phyloP scores from a whole-genome alignment of 2,888 invertebrate species.

The Drosophila longiperda region DNA sequence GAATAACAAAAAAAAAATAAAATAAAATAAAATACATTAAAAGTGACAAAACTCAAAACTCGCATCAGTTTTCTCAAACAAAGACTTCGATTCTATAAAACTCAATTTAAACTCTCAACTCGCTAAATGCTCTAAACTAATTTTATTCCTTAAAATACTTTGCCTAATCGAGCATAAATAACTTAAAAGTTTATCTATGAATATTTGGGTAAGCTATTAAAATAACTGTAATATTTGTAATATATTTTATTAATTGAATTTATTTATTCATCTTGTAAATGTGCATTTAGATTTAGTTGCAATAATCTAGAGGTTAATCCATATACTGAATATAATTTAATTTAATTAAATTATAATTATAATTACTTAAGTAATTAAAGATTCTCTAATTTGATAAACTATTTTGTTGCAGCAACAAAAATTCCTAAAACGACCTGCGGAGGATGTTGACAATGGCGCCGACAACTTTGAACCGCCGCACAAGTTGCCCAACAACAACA shows the following conservation, averaged over 20 bases:
- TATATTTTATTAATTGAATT: background rate
- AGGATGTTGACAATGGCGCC: conserved; percentile 86
- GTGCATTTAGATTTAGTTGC: no score
- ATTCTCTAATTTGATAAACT: conserved; percentile 9
- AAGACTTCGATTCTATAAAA: conserved; percentile 23
- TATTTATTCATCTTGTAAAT: no score
- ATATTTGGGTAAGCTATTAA: conserved; percentile 84
- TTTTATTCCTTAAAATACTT: conserved; percentile 33
- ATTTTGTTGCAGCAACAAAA: conserved; percentile 90
- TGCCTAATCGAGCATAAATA: conserved; percentile 47
- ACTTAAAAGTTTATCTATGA: conserved; percentile 81
- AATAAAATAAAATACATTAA: conserved; percentile 5
- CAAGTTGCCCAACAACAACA: conserved; percentile 87
- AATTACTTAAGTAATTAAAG: background rate
- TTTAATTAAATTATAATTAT: no score
- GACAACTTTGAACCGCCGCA: conserved; percentile 89
- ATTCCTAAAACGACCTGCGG: conserved; percentile 90
- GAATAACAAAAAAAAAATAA: background rate
- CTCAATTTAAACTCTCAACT: conserved; percentile 27
- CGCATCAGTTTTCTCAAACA: conserved; percentile 25
- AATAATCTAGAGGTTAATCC: no score
- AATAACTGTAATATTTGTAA: background rate
- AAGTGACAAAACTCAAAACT: conserved; percentile 41
- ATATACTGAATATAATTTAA: no score
- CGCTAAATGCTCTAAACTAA: conserved; percentile 36